Conservation (phyloP, 2,888 invertebrate species). For the Limnephilus marmoratus region DNA sequence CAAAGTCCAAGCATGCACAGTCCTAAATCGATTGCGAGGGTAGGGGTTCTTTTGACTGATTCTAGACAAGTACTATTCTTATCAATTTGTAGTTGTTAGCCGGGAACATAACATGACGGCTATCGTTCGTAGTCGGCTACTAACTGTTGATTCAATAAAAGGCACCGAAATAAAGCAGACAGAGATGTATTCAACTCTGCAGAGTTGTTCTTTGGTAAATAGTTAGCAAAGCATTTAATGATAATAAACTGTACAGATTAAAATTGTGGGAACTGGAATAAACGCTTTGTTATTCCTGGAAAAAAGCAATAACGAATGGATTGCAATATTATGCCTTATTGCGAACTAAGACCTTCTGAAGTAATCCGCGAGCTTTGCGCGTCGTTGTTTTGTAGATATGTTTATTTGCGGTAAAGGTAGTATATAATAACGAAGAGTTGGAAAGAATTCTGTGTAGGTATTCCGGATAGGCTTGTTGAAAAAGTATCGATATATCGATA, state of each 20-base stretch:
- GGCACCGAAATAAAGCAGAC: slow-evolving; percentile 42
- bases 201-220: background rate
- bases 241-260: background rate
- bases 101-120: slow-evolving; percentile 29
- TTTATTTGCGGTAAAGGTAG: background rate
- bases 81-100: background rate
- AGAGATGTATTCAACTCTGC: slow-evolving; percentile 10
- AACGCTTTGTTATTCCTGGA: background rate
- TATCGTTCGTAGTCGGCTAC: slow-evolving; percentile 21
- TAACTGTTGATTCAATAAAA: slow-evolving; percentile 54
- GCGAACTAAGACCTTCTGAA: background rate
- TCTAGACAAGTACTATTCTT: background rate
- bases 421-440: background rate
- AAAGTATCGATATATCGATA: no score
- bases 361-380: background rate
- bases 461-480: no score
- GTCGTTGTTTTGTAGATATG: background rate
- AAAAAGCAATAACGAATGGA: background rate
- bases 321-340: background rate
- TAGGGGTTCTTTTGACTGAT: background rate
- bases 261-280: background rate
- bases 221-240: background rate
- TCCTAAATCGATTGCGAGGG: background rate
- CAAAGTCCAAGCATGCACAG: background rate
- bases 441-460: background rate